Evolutionary conservation across 37 sponge, comb jelly and placozoan species (phyloP).

Genomic region (Chondrosia reniformis): DNA sequence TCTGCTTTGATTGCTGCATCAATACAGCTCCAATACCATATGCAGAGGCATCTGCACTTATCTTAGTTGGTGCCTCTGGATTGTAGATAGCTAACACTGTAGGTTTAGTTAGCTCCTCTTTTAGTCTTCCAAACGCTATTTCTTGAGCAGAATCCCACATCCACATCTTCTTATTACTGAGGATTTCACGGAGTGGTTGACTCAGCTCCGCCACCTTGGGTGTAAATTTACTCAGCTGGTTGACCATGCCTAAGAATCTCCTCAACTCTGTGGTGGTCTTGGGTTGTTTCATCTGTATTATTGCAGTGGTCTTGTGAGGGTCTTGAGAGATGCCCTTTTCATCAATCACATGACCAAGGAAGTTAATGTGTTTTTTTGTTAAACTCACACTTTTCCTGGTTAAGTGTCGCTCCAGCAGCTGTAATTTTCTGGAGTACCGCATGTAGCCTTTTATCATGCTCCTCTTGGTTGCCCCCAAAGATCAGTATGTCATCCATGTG

Average conservation of each 20-base stretch:
- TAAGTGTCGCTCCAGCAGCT: constrained; percentile 38
- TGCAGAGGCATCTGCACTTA: constrained; percentile 29
- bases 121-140: constrained; percentile 17
- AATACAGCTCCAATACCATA: constrained; percentile 36
- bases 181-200: constrained; percentile 33
- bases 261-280: constrained; percentile 12
- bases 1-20: background rate
- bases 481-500: constrained; percentile 20
- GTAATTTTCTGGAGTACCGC: constrained; percentile 27
- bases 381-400: constrained; percentile 44
- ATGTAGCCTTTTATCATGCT: constrained; percentile 35
- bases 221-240: background rate
- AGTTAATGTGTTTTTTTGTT: background rate
- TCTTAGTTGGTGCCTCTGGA: constrained; percentile 12
- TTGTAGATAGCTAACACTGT: constrained; percentile 31
- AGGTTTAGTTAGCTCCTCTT: constrained; percentile 35
- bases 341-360: constrained; percentile 43
- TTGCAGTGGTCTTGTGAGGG: constrained; percentile 29
- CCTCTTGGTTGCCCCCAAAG: constrained; percentile 7
- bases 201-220: constrained; percentile 27
- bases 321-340: constrained; percentile 15
- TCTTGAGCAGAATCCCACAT: constrained; percentile 21
- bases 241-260: constrained; percentile 43
- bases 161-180: constrained; percentile 27
- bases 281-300: constrained; percentile 32